Evolutionary conservation across 2,113 vertebrate species (phyloP).

Genomic region (Gallinago media): DNA sequence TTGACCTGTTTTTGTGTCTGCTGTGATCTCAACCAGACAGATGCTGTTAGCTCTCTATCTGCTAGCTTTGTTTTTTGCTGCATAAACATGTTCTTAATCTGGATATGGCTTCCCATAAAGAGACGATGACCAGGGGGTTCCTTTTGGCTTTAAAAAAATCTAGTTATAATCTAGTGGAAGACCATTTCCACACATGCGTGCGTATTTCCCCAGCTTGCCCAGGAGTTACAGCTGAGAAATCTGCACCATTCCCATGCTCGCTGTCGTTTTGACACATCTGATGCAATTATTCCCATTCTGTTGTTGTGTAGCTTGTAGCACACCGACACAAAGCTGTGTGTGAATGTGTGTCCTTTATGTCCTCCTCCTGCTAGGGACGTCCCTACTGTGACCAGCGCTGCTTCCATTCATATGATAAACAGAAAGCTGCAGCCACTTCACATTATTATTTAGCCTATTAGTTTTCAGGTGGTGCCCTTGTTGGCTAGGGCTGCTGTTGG

Average conservation of each 20-base stretch:
- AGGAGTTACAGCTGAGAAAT: background rate
- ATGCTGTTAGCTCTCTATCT: background rate
- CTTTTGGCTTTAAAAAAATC: background rate
- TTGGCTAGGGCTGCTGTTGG: background rate
- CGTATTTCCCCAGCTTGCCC: background rate
- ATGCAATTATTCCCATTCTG: conserved; percentile 5
- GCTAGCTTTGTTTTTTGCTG: background rate
- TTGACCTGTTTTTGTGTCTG: background rate
- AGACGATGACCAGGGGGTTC: background rate
- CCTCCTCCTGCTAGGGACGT: background rate
- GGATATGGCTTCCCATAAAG: background rate
- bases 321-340: background rate
- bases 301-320: background rate
- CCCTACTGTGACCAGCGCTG: background rate
- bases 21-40: background rate
- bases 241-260: background rate
- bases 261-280: background rate
- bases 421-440: conserved; percentile 13
- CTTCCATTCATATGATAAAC: conserved; percentile 31
- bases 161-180: background rate
- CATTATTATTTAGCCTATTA: conserved; percentile 25
- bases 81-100: background rate
- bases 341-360: background rate
- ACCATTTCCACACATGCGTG: background rate
- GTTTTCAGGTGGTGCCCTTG: background rate